Evolutionary conservation across 2,888 invertebrate species (phyloP), one percentile per base, ranked within the genome.

Genomic region (Tipula lateralis): DNA sequence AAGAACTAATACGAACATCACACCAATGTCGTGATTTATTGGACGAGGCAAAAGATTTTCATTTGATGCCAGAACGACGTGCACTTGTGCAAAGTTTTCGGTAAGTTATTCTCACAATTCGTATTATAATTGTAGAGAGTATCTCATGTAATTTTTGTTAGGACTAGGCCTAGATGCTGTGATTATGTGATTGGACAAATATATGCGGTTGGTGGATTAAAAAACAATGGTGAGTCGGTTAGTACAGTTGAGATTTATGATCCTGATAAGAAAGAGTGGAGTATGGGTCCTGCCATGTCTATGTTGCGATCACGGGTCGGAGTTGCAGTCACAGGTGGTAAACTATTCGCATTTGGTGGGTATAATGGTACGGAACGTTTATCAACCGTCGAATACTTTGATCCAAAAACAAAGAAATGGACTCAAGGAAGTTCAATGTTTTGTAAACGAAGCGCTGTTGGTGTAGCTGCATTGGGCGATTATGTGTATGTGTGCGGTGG

Each of bases 1-100:
- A 96, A 88, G 94, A 94, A 87, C 90, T 96, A 2, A 93, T 96
- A 86, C 92, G 94, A 87, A 93, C 92, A 80, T 96, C 95, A 29
- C 94, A 95, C 87, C 93, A 94, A 88, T 96, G 96, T 91, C 92
- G 96, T 92, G 96, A 97, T 91, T 91, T 96, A 83, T 89, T 97
- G 84, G 97, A 97, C 89, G 97, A 96, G 90, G 97, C 97, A 0
- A 93, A 95, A 88, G 96, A 96, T 88, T 97, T 95, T 89, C 96
- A 96, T 89, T 90, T 97, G 85, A 94, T 97, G 92, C 97, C 97
- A 0, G 96, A 97, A 89, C 91, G 96, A 86, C 91, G 96, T 6
- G 92, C 93, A n/a, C 88, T 95, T 81, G 90, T 96, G 86, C 95
- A 95, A 88, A 94, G 94, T 85, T 95, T 95, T 89, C 88, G 90